These are phyloP conservation scores for Eristalinus sepulchralis DNA, from an alignment of 2,888 invertebrate genomes.

Conservation along the genomic window DNA sequence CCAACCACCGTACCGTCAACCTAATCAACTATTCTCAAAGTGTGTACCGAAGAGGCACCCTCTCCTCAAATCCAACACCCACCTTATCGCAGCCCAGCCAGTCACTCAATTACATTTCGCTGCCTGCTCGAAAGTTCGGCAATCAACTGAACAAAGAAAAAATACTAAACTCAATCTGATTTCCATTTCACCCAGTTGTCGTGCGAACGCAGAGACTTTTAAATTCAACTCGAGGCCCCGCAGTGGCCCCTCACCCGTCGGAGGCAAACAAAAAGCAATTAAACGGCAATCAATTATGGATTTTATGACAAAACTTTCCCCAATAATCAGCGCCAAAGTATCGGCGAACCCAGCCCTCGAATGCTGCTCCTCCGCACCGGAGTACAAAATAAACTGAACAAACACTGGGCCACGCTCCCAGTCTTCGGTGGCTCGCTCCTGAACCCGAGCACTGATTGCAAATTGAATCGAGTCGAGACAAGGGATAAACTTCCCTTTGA, in stretches of 20 bases:
- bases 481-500: conserved; percentile 59
- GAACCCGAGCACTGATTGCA: conserved; percentile 40
- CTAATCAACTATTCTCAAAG: conserved; percentile 10
- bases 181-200: conserved; percentile 64
- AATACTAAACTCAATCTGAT: conserved; percentile 60
- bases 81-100: neutral
- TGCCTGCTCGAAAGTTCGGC: neutral
- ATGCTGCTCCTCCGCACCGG: neutral
- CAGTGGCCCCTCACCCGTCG: neutral
- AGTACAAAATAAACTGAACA: neutral
- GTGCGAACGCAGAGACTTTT: conserved; percentile 33
- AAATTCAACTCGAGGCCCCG: conserved; percentile 33
- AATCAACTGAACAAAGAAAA: neutral
- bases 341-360: neutral
- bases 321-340: conserved; percentile 52
- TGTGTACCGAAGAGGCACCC: neutral
- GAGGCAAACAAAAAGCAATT: conserved; percentile 64
- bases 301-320: conserved; percentile 67
- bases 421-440: conserved; percentile 1
- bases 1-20: conserved; percentile 3
- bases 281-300: conserved; percentile 69
- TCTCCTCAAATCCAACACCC: neutral
- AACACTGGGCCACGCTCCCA: neutral
- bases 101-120: neutral
- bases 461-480: conserved; percentile 41